Evolutionary conservation across 1,140 invertebrate species (phyloP).

Genomic region (Pristionchus pacificus): DNA sequence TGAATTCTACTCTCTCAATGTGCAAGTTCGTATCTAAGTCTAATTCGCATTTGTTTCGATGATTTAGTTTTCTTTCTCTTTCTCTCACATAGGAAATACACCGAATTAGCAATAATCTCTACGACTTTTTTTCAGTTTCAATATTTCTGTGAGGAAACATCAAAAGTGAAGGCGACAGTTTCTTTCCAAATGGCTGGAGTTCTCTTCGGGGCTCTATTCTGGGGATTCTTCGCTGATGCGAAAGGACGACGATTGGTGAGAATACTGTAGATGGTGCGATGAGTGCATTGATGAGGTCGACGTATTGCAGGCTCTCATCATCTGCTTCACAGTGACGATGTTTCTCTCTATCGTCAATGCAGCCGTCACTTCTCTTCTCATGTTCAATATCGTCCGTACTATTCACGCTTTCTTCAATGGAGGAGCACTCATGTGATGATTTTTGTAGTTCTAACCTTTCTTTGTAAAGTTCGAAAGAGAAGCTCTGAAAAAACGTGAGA

Average conservation of each 20-base stretch:
- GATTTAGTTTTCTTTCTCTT: no score
- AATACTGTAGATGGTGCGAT: not conserved
- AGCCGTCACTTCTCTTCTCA: slow-evolving; percentile 4
- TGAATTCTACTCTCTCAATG: slow-evolving; percentile 22
- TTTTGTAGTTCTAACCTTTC: no score
- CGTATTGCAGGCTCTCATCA: slow-evolving; percentile 10
- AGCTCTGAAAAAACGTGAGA: no score
- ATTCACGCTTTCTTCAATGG: slow-evolving; percentile 19
- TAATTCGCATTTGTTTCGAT: no score
- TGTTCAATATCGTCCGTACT: slow-evolving; percentile 21
- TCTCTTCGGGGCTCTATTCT: slow-evolving; percentile 12
- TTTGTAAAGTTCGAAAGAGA: no score
- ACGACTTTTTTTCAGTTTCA: slow-evolving; percentile 15
- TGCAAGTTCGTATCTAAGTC: slow-evolving; percentile 11
- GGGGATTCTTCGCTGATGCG: slow-evolving; percentile 14
- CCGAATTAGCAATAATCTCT: not conserved
- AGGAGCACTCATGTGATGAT: slow-evolving; percentile 9
- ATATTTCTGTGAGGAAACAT: slow-evolving; percentile 16
- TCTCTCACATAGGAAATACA: no score
- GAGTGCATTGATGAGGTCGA: not conserved
- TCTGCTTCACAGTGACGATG: slow-evolving; percentile 13
- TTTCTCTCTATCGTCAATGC: slow-evolving; percentile 11
- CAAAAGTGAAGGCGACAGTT: slow-evolving; percentile 19
- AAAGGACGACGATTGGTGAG: slow-evolving; percentile 19
- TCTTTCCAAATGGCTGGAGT: slow-evolving; percentile 27